These are phyloP conservation scores for Andricus curvator DNA, from an alignment of 2,888 invertebrate species.

Conservation along the genomic window DNA sequence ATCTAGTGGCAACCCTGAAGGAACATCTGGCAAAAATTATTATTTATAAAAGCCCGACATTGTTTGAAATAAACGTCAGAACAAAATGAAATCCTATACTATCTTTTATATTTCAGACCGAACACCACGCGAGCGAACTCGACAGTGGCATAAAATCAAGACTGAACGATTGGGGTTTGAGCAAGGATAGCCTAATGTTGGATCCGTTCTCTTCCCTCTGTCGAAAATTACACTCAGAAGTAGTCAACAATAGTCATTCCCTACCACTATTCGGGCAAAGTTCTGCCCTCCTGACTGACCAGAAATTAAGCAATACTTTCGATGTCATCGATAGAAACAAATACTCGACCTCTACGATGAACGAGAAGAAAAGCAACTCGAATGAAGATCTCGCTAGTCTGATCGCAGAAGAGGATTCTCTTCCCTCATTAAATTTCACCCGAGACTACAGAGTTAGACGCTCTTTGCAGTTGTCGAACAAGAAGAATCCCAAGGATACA, in stretches of 20 bases:
- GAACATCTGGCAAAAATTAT: too few species aligned
- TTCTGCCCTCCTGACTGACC: constrained; percentile 32
- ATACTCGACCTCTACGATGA: constrained; percentile 31
- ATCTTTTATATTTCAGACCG: constrained; percentile 40
- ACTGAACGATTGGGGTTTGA: constrained; percentile 50
- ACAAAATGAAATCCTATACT: too few species aligned
- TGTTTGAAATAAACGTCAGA: too few species aligned
- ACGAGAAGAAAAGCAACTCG: constrained; percentile 78
- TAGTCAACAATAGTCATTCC: constrained; percentile 68
- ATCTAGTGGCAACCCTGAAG: too few species aligned
- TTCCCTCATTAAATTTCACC: constrained; percentile 81
- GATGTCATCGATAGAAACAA: constrained; percentile 45
- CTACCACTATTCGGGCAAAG: constrained; percentile 37
- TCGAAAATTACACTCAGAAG: constrained; percentile 78
- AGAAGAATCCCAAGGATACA: constrained; percentile 18
- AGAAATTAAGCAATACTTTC: constrained; percentile 41
- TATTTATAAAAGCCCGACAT: too few species aligned
- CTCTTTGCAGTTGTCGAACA: constrained; percentile 82
- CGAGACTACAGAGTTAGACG: constrained; percentile 83
- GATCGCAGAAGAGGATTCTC: constrained; percentile 63
- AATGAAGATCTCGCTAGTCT: constrained; percentile 78
- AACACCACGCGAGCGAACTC: constrained; percentile 13
- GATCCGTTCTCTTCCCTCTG: constrained; percentile 77
- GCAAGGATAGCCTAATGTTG: constrained; percentile 54
- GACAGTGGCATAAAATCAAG: constrained; percentile 40